Evolutionary conservation across 2,888 invertebrate genomes (phyloP).

Genomic region (Orthosia gracilis): DNA sequence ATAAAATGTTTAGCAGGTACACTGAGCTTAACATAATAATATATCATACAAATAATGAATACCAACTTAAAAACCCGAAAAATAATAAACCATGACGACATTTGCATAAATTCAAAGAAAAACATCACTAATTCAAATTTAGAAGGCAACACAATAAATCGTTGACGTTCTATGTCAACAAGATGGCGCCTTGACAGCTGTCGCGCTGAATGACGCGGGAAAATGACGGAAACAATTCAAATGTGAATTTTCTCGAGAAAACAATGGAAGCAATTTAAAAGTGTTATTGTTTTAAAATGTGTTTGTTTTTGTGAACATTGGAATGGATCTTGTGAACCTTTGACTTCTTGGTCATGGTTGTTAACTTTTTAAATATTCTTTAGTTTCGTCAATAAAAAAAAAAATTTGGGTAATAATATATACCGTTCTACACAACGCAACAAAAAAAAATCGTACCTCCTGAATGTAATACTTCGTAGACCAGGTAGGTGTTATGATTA

Average conservation of each 20-base stretch:
- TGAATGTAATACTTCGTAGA: too few relatives aligned
- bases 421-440: too few relatives aligned
- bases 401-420: not conserved
- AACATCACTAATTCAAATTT: conserved; percentile 55
- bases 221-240: conserved; percentile 47
- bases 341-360: conserved; percentile 8
- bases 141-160: conserved; percentile 60
- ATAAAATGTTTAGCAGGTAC: not conserved
- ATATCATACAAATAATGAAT: not conserved
- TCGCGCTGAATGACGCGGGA: conserved; percentile 69
- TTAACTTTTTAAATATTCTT: not conserved
- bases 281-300: conserved; percentile 29
- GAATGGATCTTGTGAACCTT: conserved; percentile 26
- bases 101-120: conserved; percentile 46
- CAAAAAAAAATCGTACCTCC: too few relatives aligned
- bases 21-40: not conserved
- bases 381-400: not conserved
- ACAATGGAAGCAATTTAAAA: conserved; percentile 46
- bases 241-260: conserved; percentile 47
- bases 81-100: conserved; percentile 16
- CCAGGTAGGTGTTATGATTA: too few relatives aligned
- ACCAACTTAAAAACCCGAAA: not conserved
- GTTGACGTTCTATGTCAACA: conserved; percentile 64
- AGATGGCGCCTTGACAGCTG: conserved; percentile 76
- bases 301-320: conserved; percentile 14